Evolutionary conservation across 2,888 invertebrate genomes (phyloP), one percentile per base, ranked within the genome.

Genomic region (Aphelenchoides bicaudatus): DNA sequence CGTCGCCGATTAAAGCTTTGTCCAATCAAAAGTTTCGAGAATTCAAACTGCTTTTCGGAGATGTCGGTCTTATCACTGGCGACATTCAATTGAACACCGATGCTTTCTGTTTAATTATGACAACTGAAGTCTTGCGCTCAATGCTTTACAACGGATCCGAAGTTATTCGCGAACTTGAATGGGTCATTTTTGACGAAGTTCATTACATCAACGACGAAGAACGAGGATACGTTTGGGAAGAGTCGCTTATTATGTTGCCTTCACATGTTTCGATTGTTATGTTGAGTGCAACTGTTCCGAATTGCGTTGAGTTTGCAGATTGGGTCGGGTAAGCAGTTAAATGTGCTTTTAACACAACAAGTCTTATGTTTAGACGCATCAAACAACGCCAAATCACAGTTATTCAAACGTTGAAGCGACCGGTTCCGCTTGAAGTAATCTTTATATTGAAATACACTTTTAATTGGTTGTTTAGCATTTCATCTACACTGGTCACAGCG

Each of bases 11-110:
- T 67, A 99, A 98, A 83, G 98, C 98, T 0, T 82, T 98, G 1
- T 98, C 96, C 0, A 98, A 98, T 83, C 98, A 98, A 80, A 99
- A 98, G 80, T 99, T 91, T 82, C 86, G 93, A 28, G 98, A 99
- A 78, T 98, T 99, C 80, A 91, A 90, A 80, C 86, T 86, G 56
- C 87, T 86, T 55, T 99, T 96, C 78, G 87, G 88, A 21, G 91
- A 91, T 78, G 92, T 94, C 2, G 93, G 94, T 0, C 83, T 94
- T 0, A 85, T 94, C 25, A 94, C 93, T 0, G 93, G 93, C 0
- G 96, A 99, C 81, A 85, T 94, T 39, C 94, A 96, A 82, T 88
- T 98, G 56, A 90, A 94, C 79, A 87, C 88, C 10, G 88, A 88
- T 0, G 93, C 93, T 0, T 86, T 90, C 0, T 98, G 96, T 79